Conservation (phyloP, 2,113 vertebrate species). For the Corydoras sp. region DNA sequence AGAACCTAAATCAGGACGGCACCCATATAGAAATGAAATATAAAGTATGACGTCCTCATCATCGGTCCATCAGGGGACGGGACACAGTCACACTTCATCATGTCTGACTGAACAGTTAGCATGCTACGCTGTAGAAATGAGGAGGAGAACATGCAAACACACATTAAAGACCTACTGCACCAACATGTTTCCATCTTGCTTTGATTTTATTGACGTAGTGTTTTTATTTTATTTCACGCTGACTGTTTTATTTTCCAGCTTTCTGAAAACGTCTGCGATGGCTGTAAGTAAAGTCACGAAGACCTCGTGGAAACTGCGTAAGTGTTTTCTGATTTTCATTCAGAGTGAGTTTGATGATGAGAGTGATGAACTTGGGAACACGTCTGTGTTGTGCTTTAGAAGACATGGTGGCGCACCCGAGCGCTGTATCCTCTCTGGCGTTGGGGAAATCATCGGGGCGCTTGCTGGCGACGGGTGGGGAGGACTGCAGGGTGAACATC, state of each 20-base stretch:
- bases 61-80: no score
- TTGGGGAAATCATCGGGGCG: conserved; percentile 85
- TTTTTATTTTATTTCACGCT: background rate
- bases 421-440: conserved; percentile 80
- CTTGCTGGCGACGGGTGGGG: conserved; percentile 87
- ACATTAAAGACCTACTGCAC: no score
- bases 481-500: conserved; percentile 90
- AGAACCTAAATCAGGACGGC: no score
- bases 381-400: conserved; percentile 58
- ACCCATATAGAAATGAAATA: no score
- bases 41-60: no score
- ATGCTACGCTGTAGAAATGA: background rate
- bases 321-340: conserved; percentile 55
- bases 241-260: background rate
- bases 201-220: background rate
- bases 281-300: conserved; percentile 77
- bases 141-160: background rate
- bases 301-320: conserved; percentile 89
- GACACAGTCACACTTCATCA: no score
- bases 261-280: conserved; percentile 60
- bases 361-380: background rate
- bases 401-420: conserved; percentile 86
- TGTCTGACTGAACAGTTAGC: no score
- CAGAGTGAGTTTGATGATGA: background rate
- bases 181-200: no score